Percentiles rank a stretch among this genome's conserved stretches.
Evolutionary conservation across 2,797 vertebrate genomes (phyloP).

Genomic region (Gymnoscopelus microlampas): DNA sequence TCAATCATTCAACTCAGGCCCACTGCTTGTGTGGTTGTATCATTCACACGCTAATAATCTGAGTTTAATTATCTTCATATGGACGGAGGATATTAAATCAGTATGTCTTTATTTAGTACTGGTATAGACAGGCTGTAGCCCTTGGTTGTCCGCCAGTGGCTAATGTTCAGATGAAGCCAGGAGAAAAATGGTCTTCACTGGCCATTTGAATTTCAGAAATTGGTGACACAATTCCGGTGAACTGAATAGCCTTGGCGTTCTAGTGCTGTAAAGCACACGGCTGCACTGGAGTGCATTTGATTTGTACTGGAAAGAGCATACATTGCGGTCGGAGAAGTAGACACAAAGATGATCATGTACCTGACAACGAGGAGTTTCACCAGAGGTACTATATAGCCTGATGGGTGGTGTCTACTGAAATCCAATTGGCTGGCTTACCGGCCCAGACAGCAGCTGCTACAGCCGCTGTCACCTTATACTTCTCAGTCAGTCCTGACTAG

Average conservation of each 20-base stretch:
- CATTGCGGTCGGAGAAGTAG: not conserved
- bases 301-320: not conserved
- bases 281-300: too few relatives aligned
- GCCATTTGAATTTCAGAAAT: too few relatives aligned
- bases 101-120: not conserved
- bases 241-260: not conserved
- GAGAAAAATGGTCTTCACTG: too few relatives aligned
- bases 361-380: conserved; percentile 7
- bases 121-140: too few relatives aligned
- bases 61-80: not conserved
- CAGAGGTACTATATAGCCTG: not conserved
- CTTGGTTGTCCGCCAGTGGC: too few relatives aligned
- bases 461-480: conserved; percentile 1
- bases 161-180: too few relatives aligned
- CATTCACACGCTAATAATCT: not conserved
- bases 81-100: not conserved
- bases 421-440: conserved; percentile 6
- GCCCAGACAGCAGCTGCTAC: conserved; percentile 20
- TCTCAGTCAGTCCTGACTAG: not conserved
- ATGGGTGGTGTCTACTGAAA: not conserved
- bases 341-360: not conserved
- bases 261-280: not conserved
- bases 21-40: not conserved
- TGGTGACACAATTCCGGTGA: not conserved
- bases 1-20: not conserved